These are phyloP conservation scores for Macrophya annulata DNA, from an alignment of 2,888 invertebrate species.

Conservation along the genomic window DNA sequence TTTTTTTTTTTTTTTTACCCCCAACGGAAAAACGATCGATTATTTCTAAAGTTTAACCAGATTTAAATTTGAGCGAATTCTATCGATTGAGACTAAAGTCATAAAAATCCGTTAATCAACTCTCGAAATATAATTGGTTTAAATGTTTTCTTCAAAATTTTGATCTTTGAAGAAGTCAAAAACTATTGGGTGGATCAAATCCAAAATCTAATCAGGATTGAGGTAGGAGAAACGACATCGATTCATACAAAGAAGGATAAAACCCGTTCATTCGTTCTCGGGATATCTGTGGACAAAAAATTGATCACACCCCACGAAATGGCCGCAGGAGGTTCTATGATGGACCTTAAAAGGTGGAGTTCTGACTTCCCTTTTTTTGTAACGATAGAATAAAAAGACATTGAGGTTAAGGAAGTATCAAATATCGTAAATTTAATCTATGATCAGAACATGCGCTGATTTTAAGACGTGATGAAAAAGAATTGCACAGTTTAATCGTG, in stretches of 20 bases:
- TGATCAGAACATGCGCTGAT: background rate
- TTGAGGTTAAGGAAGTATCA: background rate
- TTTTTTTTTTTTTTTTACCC: no score
- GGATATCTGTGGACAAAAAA: background rate
- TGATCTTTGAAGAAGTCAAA: background rate
- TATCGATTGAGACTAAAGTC: background rate
- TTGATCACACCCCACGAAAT: background rate
- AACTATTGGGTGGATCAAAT: background rate
- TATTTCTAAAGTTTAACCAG: background rate
- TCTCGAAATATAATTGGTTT: background rate
- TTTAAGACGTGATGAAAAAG: background rate
- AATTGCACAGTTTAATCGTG: slow-evolving; percentile 1
- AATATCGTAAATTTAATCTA: background rate
- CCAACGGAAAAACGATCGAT: background rate
- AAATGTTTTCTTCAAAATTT: background rate
- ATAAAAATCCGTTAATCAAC: background rate
- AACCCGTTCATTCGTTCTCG: background rate
- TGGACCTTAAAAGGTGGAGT: background rate
- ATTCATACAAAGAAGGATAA: background rate
- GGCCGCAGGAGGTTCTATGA: background rate
- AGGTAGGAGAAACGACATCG: background rate
- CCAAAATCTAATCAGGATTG: background rate
- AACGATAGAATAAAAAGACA: background rate
- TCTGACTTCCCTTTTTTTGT: background rate
- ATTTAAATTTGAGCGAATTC: background rate